These are phyloP conservation scores for Hirtodrosophila histrioides DNA, from an alignment of 2,888 invertebrate genomes.

Conservation along the genomic window DNA sequence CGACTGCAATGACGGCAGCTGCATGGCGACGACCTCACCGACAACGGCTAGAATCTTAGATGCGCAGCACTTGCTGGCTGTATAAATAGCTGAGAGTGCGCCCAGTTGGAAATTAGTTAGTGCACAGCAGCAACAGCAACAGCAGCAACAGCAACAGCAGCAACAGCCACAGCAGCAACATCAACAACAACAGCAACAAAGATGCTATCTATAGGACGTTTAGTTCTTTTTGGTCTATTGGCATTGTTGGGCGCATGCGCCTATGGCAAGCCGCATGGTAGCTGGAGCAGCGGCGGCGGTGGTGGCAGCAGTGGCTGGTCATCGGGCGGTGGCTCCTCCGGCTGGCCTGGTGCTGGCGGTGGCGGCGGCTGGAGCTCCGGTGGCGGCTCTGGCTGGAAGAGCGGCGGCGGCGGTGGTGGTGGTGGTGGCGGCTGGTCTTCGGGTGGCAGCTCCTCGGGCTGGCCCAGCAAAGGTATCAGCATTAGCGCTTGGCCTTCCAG, in stretches of 20 bases:
- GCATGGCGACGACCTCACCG: constrained; percentile 24
- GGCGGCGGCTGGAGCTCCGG: constrained; percentile 38
- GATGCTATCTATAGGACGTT: constrained; percentile 58
- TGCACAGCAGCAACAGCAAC: constrained; percentile 61
- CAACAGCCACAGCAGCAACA: constrained; percentile 10
- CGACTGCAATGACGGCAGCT: neutral
- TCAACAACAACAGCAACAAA: constrained; percentile 26
- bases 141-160: constrained; percentile 20
- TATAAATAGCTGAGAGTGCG: constrained; percentile 70
- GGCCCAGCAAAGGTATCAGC: constrained; percentile 14
- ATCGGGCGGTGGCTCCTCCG: constrained; percentile 50
- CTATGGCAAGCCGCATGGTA: constrained; percentile 65
- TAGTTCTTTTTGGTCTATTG: constrained; percentile 47
- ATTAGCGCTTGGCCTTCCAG: neutral
- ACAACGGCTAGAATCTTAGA: constrained; percentile 61
- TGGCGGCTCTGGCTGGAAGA: constrained; percentile 20
- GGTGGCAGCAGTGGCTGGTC: constrained; percentile 58
- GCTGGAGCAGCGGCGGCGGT: constrained; percentile 57
- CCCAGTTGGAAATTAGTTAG: constrained; percentile 70
- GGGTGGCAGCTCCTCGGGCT: constrained; percentile 38
- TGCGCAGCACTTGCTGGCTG: constrained; percentile 46
- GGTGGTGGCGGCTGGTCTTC: constrained; percentile 24
- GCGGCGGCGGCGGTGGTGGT: constrained; percentile 36
- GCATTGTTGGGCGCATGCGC: constrained; percentile 47
- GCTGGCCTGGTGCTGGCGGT: constrained; percentile 49